A percentile compares a stretch with the other conserved stretches of the same genome.
Conservation (phyloP, 53 echinoderm and acorn worm species). For the Stichopus horrens region DNA sequence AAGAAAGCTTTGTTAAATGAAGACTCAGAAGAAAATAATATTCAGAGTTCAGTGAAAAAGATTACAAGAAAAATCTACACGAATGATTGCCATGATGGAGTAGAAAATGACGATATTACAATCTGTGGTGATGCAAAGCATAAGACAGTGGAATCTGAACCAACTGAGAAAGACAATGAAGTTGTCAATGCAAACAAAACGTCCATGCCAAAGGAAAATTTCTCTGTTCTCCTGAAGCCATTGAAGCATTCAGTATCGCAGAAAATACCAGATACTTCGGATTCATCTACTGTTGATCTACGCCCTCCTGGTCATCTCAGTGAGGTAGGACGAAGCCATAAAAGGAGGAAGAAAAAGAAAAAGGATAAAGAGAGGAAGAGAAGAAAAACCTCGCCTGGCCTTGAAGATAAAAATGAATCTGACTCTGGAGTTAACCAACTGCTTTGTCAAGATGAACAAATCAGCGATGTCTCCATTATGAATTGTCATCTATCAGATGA, state of each 20-base stretch:
- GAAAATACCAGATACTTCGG: not conserved
- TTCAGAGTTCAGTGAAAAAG: no score
- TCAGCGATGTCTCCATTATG: not conserved
- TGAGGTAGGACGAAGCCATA: not conserved
- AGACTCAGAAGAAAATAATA: no score
- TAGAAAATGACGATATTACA: no score
- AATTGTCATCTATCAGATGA: not conserved
- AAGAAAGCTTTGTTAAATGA: no score
- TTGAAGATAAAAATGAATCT: not conserved
- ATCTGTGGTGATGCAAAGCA: no score
- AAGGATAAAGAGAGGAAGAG: not conserved
- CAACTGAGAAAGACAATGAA: no score
- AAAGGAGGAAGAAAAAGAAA: not conserved
- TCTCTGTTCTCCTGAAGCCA: not conserved
- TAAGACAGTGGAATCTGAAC: no score
- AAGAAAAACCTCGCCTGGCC: not conserved
- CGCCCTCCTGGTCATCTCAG: not conserved
- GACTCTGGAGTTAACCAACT: not conserved
- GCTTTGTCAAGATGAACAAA: not conserved
- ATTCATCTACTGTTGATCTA: not conserved
- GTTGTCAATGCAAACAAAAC: not conserved
- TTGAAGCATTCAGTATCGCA: not conserved
- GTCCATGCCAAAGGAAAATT: not conserved
- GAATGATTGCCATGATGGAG: no score
- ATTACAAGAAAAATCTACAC: no score